Base-by-base conservation (phyloP, 2,797 vertebrate species). In the Sphenodon punctatus region DNA sequence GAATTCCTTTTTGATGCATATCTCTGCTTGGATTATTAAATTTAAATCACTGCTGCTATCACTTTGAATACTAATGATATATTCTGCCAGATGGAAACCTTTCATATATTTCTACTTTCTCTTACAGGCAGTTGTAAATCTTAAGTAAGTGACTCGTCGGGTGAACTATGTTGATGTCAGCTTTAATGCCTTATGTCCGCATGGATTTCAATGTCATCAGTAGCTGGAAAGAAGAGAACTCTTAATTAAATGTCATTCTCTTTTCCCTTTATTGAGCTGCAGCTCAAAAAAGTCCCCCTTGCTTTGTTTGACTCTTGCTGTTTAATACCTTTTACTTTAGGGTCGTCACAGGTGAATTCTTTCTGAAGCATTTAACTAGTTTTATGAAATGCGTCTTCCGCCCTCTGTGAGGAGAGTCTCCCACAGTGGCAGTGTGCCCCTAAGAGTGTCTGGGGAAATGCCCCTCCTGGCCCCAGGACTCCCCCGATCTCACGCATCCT, bases 11-110 rank as follows among this genome's bases (percentile, higher is more conserved):
- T 94, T 95, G 95, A 95, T 95, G 93, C 86, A 19, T 91, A 91
- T 94, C 94, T 95, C 81, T 64, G 82, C 88, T 94, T n/a, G 67
- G 93, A 95, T 96, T 95, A 95, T 96, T 95, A 95, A 95, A 96
- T 95, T 94, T 94, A 95, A 95, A 96, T 94, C 90, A 92, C 88
- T 90, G 87, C 88, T 94, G 77, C 93, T 89, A 94, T 95, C 93
- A 93, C 89, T 94, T 89, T 94, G 94, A 96, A 96, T 95, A 92
- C 92, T 95, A 96, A 95, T 95, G 94, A 91, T 92, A 89, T 30
- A 80, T 92, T 91, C 90, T 95, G 89, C 95, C 94, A 95, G 93
- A 96, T 95, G 93, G 94, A 95, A 94, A 85, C 81, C 93, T 92
- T 94, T 94, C 94, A 95, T 94, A 94, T 92, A 91, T 95, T 92